Percentiles rank a stretch among this genome's conserved stretches.
These are phyloP conservation scores for Drosophila mauritiana DNA, from an alignment of 1,140 invertebrate genomes.

Conservation along the genomic window DNA sequence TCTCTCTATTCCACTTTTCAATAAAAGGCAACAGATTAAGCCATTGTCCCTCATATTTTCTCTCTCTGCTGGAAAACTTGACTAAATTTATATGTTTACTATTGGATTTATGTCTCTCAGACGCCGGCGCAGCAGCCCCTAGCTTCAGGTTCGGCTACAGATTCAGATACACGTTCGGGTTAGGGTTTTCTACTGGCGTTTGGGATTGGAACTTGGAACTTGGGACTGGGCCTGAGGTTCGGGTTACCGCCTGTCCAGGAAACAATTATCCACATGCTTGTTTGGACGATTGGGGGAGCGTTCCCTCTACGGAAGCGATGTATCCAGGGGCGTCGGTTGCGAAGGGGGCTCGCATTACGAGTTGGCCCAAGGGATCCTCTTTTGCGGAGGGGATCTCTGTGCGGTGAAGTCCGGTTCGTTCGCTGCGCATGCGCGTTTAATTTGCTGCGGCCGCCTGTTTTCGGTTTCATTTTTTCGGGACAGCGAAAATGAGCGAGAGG, in stretches of 20 bases:
- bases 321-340: slow-evolving; percentile 31
- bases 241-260: slow-evolving; percentile 73
- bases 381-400: neutral
- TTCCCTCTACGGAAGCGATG: slow-evolving; percentile 69
- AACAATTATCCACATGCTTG: slow-evolving; percentile 81
- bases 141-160: slow-evolving; percentile 48
- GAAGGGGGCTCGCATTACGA: slow-evolving; percentile 11
- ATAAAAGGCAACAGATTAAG: neutral
- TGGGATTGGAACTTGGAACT: slow-evolving; percentile 5
- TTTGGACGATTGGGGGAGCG: slow-evolving; percentile 46
- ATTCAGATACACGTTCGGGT: slow-evolving; percentile 32
- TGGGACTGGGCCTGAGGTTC: slow-evolving; percentile 37
- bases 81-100: slow-evolving; percentile 81
- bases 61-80: slow-evolving; percentile 54
- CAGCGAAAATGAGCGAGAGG: slow-evolving; percentile 81
- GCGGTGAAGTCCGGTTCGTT: slow-evolving; percentile 10
- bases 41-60: slow-evolving; percentile 18
- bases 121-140: slow-evolving; percentile 66
- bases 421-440: slow-evolving; percentile 77
- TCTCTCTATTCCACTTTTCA: neutral
- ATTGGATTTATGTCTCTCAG: slow-evolving; percentile 74
- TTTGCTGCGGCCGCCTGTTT: slow-evolving; percentile 65
- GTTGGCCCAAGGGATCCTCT: slow-evolving; percentile 57
- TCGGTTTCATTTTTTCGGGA: slow-evolving; percentile 78
- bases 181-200: slow-evolving; percentile 37